A percentile compares a stretch with the other conserved stretches of the same genome.
These are phyloP conservation scores for Acromyrmex echinatior DNA, from an alignment of 1,140 invertebrate genomes.

Conservation along the genomic window DNA sequence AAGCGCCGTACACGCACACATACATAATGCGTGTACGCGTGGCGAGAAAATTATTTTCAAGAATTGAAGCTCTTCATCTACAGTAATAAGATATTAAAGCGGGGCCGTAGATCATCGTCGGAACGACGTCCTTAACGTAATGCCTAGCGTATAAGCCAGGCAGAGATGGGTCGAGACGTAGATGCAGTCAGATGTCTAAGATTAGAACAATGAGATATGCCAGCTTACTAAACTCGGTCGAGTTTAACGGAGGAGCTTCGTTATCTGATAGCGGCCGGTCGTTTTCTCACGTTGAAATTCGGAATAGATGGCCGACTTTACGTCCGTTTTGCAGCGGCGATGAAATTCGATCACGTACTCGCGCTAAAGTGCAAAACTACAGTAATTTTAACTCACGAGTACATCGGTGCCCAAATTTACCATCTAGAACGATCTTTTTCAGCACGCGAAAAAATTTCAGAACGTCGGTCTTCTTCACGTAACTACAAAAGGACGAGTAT, in stretches of 20 bases:
- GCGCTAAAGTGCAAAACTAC: neutral
- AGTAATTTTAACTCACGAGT: neutral
- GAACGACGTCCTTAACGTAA: constrained; percentile 70
- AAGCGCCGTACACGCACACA: constrained; percentile 6
- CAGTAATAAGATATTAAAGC: constrained; percentile 75
- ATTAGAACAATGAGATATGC: constrained; percentile 76
- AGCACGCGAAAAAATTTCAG: neutral
- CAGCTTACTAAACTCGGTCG: constrained; percentile 44
- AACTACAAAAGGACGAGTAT: neutral
- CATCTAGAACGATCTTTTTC: neutral
- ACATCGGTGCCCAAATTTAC: neutral
- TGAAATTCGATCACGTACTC: constrained; percentile 4
- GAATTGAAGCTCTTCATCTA: constrained; percentile 61
- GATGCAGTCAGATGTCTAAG: constrained; percentile 68
- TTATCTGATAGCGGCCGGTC: constrained; percentile 41
- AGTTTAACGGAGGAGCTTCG: constrained; percentile 17
- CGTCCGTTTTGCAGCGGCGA: neutral
- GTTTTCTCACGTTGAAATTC: constrained; percentile 45
- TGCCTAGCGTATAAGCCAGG: constrained; percentile 48
- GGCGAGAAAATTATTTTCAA: constrained; percentile 41
- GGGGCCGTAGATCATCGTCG: constrained; percentile 67
- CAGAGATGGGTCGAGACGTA: constrained; percentile 53
- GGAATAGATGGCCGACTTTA: constrained; percentile 6
- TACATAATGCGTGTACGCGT: neutral
- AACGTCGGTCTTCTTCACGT: neutral